Conservation (phyloP, 2,113 vertebrate genomes). For the Sorex araneus region DNA sequence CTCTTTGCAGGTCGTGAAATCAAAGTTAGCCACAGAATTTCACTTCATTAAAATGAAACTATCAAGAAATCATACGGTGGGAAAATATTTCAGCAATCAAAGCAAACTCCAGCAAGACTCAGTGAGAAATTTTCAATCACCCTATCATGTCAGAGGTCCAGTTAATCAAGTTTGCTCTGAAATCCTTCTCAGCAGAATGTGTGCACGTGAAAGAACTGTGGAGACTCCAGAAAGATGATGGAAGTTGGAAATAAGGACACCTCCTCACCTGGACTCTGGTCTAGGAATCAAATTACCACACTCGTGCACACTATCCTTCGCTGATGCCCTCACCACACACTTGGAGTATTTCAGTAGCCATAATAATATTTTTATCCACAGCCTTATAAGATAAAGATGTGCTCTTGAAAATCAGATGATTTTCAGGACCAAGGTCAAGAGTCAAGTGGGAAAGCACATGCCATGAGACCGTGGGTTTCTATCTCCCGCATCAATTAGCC, state of each 20-base stretch:
- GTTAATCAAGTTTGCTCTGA: constrained; percentile 97
- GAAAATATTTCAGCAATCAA: constrained; percentile 86
- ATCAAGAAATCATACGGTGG: constrained; percentile 85
- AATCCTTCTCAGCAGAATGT: constrained; percentile 97
- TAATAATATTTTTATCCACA: constrained; percentile 60
- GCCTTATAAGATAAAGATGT: constrained; percentile 80
- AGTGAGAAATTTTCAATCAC: constrained; percentile 86
- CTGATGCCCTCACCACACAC: neutral
- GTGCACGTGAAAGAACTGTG: constrained; percentile 82
- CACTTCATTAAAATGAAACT: constrained; percentile 88
- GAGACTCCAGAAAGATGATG: constrained; percentile 67
- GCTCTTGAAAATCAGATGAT: constrained; percentile 60
- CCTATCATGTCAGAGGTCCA: constrained; percentile 94
- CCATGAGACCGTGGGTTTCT: no score
- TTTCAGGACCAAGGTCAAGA: constrained; percentile 56
- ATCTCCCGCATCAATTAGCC: no score
- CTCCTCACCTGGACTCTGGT: neutral
- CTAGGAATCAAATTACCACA: neutral
- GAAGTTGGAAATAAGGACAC: neutral
- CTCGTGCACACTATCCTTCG: neutral
- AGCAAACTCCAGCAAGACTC: constrained; percentile 79
- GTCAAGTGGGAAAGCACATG: no score
- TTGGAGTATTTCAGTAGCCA: constrained; percentile 26
- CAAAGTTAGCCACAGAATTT: constrained; percentile 85
- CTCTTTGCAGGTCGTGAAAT: constrained; percentile 93